Percentiles rank a stretch among this genome's conserved stretches.
These are phyloP conservation scores for Ariolimax columbianus DNA, from an alignment of 2,888 invertebrate species.

Conservation along the genomic window DNA sequence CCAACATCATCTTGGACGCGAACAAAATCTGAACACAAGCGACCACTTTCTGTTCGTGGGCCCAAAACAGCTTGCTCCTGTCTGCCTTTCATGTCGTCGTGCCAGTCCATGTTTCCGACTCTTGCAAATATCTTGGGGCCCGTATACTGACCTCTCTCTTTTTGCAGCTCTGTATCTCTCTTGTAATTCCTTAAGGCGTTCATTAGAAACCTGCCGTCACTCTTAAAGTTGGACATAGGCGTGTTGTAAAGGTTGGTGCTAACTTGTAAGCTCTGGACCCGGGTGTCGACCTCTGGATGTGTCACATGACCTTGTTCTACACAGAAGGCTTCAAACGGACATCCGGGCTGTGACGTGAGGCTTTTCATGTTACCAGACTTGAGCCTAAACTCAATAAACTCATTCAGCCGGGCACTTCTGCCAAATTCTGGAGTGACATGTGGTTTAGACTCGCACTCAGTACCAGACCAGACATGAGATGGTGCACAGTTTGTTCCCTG, in stretches of 20 bases:
- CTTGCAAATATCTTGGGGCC: slow-evolving; percentile 17
- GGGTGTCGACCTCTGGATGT: not conserved
- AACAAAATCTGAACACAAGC: slow-evolving; percentile 6
- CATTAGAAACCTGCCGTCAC: slow-evolving; percentile 2
- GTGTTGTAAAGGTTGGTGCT: not conserved
- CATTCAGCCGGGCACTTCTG: slow-evolving; percentile 13
- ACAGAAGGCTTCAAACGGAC: not conserved
- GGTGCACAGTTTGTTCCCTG: not conserved
- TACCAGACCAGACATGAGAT: not conserved
- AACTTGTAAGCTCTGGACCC: not conserved
- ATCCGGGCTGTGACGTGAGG: not conserved
- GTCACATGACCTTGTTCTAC: not conserved
- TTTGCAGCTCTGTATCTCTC: slow-evolving; percentile 40
- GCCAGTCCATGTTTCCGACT: slow-evolving; percentile 26
- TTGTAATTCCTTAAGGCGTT: slow-evolving; percentile 22
- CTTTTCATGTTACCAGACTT: not conserved
- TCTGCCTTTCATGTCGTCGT: slow-evolving; percentile 12
- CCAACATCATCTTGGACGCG: slow-evolving; percentile 18
- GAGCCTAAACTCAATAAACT: not conserved
- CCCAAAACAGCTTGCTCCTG: not conserved
- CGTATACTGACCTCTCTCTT: slow-evolving; percentile 11
- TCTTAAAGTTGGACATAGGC: slow-evolving; percentile 31
- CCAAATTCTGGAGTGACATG: slow-evolving; percentile 25
- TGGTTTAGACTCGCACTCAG: not conserved
- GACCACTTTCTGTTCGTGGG: not conserved